phyloP scores from a whole-genome alignment of 1,140 invertebrate genomes.

The Tyrophagus putrescentiae region DNA sequence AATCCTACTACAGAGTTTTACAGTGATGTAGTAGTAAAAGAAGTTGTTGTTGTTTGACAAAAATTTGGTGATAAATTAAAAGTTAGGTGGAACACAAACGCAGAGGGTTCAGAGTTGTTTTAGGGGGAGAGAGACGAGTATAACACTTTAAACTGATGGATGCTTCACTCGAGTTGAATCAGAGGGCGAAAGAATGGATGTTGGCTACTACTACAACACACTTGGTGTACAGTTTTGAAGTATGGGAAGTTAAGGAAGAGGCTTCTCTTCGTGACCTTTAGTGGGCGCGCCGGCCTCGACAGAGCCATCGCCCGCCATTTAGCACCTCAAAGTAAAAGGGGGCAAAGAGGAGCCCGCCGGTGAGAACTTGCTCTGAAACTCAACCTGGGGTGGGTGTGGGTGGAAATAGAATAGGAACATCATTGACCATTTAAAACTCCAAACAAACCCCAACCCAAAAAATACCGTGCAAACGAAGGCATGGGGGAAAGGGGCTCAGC shows the following conservation, averaged over 20 bases:
- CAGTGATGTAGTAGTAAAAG: background rate
- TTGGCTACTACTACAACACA: too few relatives aligned
- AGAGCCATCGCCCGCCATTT: background rate
- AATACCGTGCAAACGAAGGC: constrained; percentile 94
- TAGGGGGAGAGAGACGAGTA: background rate
- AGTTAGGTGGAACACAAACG: too few relatives aligned
- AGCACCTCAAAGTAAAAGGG: constrained; percentile 86
- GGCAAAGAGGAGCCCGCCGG: constrained; percentile 76
- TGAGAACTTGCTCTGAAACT: constrained; percentile 96
- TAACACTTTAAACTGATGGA: too few relatives aligned
- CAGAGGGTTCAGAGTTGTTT: too few relatives aligned
- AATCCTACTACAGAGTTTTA: background rate
- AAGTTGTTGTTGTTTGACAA: background rate
- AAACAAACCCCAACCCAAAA: too few relatives aligned
- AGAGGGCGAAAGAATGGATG: too few relatives aligned
- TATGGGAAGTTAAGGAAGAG: too few relatives aligned
- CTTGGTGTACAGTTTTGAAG: too few relatives aligned
- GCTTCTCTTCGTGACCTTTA: background rate
- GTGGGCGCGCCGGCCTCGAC: background rate
- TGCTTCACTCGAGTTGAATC: too few relatives aligned
- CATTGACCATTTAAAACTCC: too few relatives aligned
- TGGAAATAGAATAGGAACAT: too few relatives aligned
- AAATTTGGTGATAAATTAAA: background rate
- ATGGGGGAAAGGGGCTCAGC: constrained; percentile 89
- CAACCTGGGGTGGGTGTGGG: too few relatives aligned